These are phyloP conservation scores for Tapirus indicus DNA, from an alignment of 2,797 vertebrate genomes.

Conservation along the genomic window DNA sequence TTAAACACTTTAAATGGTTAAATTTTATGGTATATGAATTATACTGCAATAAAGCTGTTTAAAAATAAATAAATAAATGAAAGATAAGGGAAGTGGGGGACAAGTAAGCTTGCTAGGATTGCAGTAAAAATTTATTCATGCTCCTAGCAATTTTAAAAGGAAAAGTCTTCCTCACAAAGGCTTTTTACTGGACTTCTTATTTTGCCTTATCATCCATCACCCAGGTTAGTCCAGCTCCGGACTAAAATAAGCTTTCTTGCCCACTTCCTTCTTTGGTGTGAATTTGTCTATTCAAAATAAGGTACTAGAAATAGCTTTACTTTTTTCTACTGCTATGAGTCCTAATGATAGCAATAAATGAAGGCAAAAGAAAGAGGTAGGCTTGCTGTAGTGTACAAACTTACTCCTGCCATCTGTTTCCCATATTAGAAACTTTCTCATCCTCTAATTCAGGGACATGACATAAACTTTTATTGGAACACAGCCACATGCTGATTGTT, in stretches of 20 bases:
- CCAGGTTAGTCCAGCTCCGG: neutral
- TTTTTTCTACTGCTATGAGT: neutral
- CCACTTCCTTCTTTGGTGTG: neutral
- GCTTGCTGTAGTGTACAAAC: neutral
- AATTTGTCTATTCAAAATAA: slow-evolving; percentile 18
- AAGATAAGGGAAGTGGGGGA: neutral
- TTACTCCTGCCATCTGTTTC: neutral
- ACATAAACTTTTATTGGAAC: neutral
- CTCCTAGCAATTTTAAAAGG: neutral
- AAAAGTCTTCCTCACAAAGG: neutral
- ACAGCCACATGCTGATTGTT: neutral
- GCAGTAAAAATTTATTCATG: neutral
- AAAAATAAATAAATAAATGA: neutral
- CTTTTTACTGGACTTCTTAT: neutral
- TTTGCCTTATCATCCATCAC: neutral
- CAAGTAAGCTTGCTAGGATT: neutral
- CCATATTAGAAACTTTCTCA: neutral
- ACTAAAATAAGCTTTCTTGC: neutral
- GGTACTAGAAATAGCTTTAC: neutral
- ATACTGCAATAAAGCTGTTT: neutral
- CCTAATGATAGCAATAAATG: neutral
- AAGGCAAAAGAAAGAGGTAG: neutral
- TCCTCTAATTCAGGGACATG: neutral
- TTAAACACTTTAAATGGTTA: neutral
- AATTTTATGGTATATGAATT: neutral